Conservation (phyloP, 2,888 invertebrate genomes). For the Pseudococcus jackbeardsleyi region DNA sequence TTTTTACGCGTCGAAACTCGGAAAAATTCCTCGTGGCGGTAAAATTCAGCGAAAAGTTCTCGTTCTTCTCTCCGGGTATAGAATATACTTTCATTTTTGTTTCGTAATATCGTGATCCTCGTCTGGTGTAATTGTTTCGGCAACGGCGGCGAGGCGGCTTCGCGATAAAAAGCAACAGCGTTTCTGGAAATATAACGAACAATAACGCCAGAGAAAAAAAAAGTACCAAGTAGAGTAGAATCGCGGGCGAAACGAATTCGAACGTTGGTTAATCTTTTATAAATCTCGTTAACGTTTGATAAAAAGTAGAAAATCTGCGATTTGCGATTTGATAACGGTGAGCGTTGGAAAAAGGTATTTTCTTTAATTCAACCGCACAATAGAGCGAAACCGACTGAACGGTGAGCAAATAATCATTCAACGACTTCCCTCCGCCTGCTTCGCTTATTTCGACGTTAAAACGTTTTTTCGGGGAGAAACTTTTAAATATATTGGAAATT, state of each 20-base stretch:
- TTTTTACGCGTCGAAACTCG: not conserved
- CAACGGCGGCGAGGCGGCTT: too few species aligned
- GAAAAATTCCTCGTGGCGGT: not conserved
- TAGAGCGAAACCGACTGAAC: slow-evolving; percentile 4
- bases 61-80: not conserved
- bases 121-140: too few species aligned
- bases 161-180: not conserved
- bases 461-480: not conserved
- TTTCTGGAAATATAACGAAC: not conserved
- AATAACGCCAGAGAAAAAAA: not conserved
- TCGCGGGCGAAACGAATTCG: not conserved
- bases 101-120: not conserved
- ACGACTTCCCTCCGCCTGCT: not conserved
- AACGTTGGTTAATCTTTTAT: slow-evolving; percentile 37
- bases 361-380: slow-evolving; percentile 32
- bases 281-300: slow-evolving; percentile 29
- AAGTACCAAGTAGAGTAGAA: not conserved
- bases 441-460: not conserved
- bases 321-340: not conserved
- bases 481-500: slow-evolving; percentile 33
- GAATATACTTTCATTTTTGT: slow-evolving; percentile 22
- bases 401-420: slow-evolving; percentile 23
- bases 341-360: not conserved
- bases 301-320: not conserved
- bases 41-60: slow-evolving; percentile 2